Evolutionary conservation across 1,140 invertebrate species (phyloP).

Genomic region (Lepidurus couesii): DNA sequence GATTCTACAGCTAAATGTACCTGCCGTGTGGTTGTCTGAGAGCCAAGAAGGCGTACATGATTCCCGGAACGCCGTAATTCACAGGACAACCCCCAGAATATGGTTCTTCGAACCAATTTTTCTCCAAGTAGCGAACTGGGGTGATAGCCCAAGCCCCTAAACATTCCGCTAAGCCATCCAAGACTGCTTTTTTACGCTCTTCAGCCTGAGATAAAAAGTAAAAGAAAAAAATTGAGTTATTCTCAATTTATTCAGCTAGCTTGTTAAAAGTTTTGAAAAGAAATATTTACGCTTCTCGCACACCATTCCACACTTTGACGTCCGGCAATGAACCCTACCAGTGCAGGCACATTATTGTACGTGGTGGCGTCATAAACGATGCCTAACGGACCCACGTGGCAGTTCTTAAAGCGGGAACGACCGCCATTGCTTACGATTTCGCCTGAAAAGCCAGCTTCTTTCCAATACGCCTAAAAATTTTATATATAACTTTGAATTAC

Average conservation of each 20-base stretch:
- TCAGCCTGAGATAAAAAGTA: slow-evolving; percentile 35
- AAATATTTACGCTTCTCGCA: slow-evolving; percentile 37
- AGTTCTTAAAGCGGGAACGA: slow-evolving; percentile 35
- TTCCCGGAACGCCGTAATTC: slow-evolving; percentile 39
- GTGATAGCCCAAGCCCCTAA: slow-evolving; percentile 41
- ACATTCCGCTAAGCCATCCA: slow-evolving; percentile 43
- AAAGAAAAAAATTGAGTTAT: slow-evolving; percentile 23
- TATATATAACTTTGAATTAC: neutral
- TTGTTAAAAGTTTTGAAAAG: slow-evolving; percentile 29
- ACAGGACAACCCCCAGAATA: slow-evolving; percentile 45
- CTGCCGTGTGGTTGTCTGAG: slow-evolving; percentile 38
- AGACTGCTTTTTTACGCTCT: slow-evolving; percentile 42
- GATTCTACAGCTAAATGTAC: slow-evolving; percentile 34
- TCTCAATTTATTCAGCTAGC: slow-evolving; percentile 27
- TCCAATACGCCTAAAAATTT: slow-evolving; percentile 46
- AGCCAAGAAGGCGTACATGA: slow-evolving; percentile 38
- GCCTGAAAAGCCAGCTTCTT: slow-evolving; percentile 44
- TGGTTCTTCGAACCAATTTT: slow-evolving; percentile 44
- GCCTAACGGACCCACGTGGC: slow-evolving; percentile 43
- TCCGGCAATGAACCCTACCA: slow-evolving; percentile 47
- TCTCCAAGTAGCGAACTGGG: slow-evolving; percentile 43
- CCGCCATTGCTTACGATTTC: slow-evolving; percentile 47
- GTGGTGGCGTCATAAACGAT: slow-evolving; percentile 47
- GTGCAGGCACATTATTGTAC: slow-evolving; percentile 43
- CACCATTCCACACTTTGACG: slow-evolving; percentile 41